phyloP scores from a whole-genome alignment of 2,113 vertebrate genomes.

The Desmodus rotundus region DNA sequence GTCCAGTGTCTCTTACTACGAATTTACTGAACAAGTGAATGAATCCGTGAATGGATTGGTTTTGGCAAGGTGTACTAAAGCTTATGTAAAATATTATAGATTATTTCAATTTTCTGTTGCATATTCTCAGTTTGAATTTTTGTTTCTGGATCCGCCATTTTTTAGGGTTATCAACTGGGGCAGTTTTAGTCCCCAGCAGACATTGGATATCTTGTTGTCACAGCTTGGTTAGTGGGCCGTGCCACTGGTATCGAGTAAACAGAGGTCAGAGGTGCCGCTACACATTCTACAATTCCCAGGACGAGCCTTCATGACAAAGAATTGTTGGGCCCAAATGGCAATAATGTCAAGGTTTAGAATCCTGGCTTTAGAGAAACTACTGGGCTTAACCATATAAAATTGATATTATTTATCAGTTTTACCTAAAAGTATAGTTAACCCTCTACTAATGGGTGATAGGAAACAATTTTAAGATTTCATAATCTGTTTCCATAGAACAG shows the following conservation, averaged over 20 bases:
- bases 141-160: background rate
- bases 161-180: background rate
- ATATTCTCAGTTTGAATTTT: background rate
- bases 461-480: background rate
- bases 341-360: background rate
- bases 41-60: background rate
- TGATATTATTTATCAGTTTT: background rate
- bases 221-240: accelerated
- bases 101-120: background rate
- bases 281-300: background rate
- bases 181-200: background rate
- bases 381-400: background rate
- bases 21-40: background rate
- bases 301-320: background rate
- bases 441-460: background rate
- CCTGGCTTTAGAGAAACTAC: background rate
- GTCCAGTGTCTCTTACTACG: background rate
- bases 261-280: background rate
- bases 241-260: background rate
- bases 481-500: background rate
- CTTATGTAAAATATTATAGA: background rate
- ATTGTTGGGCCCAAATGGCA: background rate
- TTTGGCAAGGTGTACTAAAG: background rate
- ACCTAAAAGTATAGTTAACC: background rate
- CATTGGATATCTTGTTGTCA: background rate